These are phyloP conservation scores for Syrista parreyssii DNA, from an alignment of 2,888 invertebrate species.

Conservation along the genomic window DNA sequence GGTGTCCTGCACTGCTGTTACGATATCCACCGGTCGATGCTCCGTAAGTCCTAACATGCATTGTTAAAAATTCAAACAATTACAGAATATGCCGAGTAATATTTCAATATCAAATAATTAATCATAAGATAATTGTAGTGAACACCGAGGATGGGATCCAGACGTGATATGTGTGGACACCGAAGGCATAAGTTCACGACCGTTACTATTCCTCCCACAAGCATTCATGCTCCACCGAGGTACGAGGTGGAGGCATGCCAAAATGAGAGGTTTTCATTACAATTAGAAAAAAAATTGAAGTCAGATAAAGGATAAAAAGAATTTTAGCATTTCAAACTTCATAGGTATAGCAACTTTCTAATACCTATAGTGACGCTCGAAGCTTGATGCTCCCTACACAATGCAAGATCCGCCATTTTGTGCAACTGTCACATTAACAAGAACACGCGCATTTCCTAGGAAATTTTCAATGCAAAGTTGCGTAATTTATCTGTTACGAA, in stretches of 20 bases:
- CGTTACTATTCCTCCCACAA: slow-evolving; percentile 76
- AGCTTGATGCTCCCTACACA: not conserved
- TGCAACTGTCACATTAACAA: not conserved
- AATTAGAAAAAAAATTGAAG: not conserved
- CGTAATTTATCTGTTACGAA: not conserved
- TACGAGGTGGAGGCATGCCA: slow-evolving; percentile 78
- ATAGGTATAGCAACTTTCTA: not conserved
- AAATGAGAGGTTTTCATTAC: slow-evolving; percentile 72
- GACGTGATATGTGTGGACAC: slow-evolving; percentile 78
- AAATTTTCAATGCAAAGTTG: not conserved
- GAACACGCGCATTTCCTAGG: not conserved
- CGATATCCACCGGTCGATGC: slow-evolving; percentile 47
- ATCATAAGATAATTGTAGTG: slow-evolving; percentile 66
- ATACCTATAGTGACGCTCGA: not conserved
- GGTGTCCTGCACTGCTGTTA: slow-evolving; percentile 37
- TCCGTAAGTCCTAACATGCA: slow-evolving; percentile 53
- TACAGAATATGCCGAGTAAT: not conserved
- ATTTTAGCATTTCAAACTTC: not conserved
- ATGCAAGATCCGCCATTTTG: not conserved
- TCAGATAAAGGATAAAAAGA: not conserved
- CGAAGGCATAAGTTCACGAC: slow-evolving; percentile 80
- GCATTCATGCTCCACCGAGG: slow-evolving; percentile 80
- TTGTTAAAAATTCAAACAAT: not conserved
- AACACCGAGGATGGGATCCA: slow-evolving; percentile 83
- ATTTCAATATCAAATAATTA: not conserved